Evolutionary conservation across 2,113 vertebrate genomes (phyloP).

Genomic region (Menura novaehollandiae): DNA sequence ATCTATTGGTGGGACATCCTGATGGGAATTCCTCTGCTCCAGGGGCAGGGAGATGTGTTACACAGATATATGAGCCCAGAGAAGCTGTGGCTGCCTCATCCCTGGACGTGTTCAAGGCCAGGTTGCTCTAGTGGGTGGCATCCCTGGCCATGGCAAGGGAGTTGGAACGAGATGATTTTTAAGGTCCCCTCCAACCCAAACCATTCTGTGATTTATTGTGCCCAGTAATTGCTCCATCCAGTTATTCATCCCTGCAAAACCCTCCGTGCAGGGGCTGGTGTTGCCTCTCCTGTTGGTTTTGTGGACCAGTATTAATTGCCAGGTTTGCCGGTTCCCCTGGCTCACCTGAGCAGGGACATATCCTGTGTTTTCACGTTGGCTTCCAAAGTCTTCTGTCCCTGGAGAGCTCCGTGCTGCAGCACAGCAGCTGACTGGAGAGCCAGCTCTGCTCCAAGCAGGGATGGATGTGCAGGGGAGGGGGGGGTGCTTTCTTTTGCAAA

Average conservation of each 20-base stretch:
- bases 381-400: neutral
- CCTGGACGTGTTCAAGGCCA: neutral
- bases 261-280: fast-evolving
- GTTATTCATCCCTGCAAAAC: neutral
- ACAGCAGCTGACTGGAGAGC: slow-evolving; percentile 27
- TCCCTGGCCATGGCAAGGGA: too few species aligned
- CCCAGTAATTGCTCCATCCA: neutral
- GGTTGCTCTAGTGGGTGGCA: neutral
- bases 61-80: neutral
- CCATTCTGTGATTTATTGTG: neutral
- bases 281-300: neutral
- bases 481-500: neutral
- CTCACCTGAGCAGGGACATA: neutral
- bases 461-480: neutral
- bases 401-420: neutral
- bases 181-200: neutral
- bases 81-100: neutral
- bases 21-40: neutral
- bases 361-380: fast-evolving
- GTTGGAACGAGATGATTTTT: neutral
- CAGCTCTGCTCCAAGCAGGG: neutral
- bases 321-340: neutral
- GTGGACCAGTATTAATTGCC: neutral
- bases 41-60: neutral
- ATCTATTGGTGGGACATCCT: neutral